Base-by-base conservation (phyloP, 2,113 vertebrate genomes). In the Oostethus manadensis region DNA sequence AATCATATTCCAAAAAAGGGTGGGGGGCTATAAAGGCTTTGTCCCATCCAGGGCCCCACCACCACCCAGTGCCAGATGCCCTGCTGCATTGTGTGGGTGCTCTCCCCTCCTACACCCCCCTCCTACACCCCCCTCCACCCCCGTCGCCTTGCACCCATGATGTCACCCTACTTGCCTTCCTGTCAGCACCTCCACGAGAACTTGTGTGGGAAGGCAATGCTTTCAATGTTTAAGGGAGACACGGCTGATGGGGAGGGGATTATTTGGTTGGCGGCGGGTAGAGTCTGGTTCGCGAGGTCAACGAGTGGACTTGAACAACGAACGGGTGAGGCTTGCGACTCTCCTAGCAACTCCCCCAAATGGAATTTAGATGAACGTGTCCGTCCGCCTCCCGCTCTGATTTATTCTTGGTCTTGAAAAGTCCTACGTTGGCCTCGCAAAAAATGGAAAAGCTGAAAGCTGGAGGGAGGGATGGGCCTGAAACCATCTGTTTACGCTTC, bases 291-390 rank as follows among this genome's bases (percentile, higher is more conserved):
- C 58, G 68, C 79, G 76, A 84, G 84, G 75, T 86, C 82, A 84
- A 77, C 55, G 45, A 79, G 72, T 83, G 80, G 77, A 79, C 67
- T 80, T 82, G 78, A 83, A 76, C 81, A 66, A 68, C 62, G 57
- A 66, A 43, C n/a, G 20, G 50, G 45, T 47, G 55, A 42, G 57
- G 43, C 15, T n/a, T 64, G 51, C 42, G 44, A 26, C 48, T 66
- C 78, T 72, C 79, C 70, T 84, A 82, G 83, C 81, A 85, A 87
- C 88, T 84, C 72, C 67, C 17, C 59, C 58, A 75, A 68, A 70
- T 71, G 82, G 83, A 88, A 86, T 89, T 86, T 85, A 85, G 79
- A 89, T 77, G 63, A 86, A 76, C 85, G 66, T 60, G 65, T 67
- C 60, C 56, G 76, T 76, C 64, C 78, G 64, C 72, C 70, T 70